Evolutionary conservation across 23 tunicate species (phyloP).

Genomic region (Halocynthia aurantium): DNA sequence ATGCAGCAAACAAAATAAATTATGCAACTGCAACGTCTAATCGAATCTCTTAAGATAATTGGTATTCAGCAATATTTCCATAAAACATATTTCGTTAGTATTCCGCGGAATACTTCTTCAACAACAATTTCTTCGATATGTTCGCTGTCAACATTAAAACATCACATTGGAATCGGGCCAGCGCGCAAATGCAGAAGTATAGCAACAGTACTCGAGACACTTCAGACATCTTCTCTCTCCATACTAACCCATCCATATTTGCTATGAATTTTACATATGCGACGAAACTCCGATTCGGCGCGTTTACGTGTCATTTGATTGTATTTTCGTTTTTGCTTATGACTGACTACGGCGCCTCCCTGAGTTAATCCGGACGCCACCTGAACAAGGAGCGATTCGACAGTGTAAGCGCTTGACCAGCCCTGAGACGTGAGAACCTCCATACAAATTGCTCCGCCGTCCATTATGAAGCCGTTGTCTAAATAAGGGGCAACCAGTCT

Average conservation of each 20-base stretch:
- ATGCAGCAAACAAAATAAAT: too few species aligned
- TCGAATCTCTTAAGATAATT: too few species aligned
- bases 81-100: too few species aligned
- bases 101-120: too few species aligned
- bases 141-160: too few species aligned
- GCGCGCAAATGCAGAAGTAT: too few species aligned
- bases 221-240: constrained; percentile 57
- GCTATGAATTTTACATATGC: constrained; percentile 65
- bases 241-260: constrained; percentile 83
- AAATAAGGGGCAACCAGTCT: constrained; percentile 71
- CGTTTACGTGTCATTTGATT: constrained; percentile 62
- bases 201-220: too few species aligned
- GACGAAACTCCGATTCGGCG: constrained; percentile 66
- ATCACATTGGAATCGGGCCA: too few species aligned
- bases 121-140: too few species aligned
- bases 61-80: too few species aligned
- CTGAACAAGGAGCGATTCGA: constrained; percentile 65
- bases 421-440: constrained; percentile 71
- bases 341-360: constrained; percentile 79
- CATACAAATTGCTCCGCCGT: constrained; percentile 84
- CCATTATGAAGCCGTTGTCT: constrained; percentile 79
- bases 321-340: constrained; percentile 51
- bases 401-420: constrained; percentile 79
- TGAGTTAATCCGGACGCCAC: constrained; percentile 64
- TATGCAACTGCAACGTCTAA: too few species aligned